Evolutionary conservation across 2,797 vertebrate genomes (phyloP).

Genomic region (Malurus leucopterus): DNA sequence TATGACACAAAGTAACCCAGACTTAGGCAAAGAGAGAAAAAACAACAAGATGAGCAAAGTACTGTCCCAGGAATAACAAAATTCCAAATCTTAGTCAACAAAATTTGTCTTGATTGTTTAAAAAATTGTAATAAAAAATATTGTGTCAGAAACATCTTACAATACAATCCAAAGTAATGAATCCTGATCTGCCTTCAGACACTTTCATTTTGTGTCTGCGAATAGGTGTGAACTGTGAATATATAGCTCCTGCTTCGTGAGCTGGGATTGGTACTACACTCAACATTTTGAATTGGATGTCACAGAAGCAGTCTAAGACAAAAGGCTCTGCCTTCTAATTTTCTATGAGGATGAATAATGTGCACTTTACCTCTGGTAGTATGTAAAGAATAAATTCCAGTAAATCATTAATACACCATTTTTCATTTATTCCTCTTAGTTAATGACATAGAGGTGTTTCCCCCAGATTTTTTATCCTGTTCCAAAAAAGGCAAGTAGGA

Average conservation of each 20-base stretch:
- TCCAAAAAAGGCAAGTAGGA: background rate
- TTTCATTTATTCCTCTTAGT: background rate
- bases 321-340: background rate
- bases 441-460: background rate
- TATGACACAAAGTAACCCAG: background rate
- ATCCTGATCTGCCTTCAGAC: background rate
- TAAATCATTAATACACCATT: background rate
- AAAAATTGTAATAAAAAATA: background rate
- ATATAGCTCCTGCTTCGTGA: background rate
- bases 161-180: background rate
- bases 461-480: background rate
- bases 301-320: background rate
- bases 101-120: background rate
- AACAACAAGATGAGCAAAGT: background rate
- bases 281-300: background rate
- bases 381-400: background rate
- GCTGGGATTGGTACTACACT: background rate
- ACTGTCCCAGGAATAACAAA: background rate
- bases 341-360: background rate
- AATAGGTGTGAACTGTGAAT: background rate
- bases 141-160: background rate
- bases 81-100: background rate
- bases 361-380: background rate
- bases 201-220: background rate
- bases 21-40: background rate